Evolutionary conservation across 2,797 vertebrate genomes (phyloP).

Genomic region (Lepus oiostolus): DNA sequence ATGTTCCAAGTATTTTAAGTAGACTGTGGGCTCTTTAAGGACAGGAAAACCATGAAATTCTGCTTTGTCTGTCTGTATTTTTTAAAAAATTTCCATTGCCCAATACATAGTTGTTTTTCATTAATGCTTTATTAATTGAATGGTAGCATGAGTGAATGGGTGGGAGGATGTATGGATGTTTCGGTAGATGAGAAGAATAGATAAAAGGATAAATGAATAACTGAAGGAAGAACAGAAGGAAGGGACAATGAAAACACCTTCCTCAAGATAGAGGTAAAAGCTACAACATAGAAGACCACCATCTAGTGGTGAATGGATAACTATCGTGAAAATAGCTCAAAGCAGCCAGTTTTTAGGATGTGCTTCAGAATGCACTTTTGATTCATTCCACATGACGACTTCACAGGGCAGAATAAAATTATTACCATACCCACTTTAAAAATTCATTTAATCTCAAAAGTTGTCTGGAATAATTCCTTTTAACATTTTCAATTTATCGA

Average conservation of each 20-base stretch:
- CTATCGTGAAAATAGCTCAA: neutral
- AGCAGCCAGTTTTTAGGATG: neutral
- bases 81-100: neutral
- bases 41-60: neutral
- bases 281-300: neutral
- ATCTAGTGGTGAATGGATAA: neutral
- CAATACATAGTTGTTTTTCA: neutral
- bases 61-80: neutral
- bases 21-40: neutral
- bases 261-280: neutral
- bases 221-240: neutral
- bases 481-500: slow-evolving; percentile 38
- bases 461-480: neutral
- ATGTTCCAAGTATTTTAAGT: neutral
- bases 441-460: neutral
- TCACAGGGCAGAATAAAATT: neutral
- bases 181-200: neutral
- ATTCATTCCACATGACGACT: neutral
- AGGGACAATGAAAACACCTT: neutral
- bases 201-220: neutral
- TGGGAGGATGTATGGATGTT: neutral
- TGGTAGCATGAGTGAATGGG: neutral
- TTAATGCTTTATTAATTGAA: neutral
- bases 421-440: neutral
- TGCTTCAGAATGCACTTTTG: neutral